Conservation (phyloP, 92 coral and sea anemone species). For the Bergia sp. region DNA sequence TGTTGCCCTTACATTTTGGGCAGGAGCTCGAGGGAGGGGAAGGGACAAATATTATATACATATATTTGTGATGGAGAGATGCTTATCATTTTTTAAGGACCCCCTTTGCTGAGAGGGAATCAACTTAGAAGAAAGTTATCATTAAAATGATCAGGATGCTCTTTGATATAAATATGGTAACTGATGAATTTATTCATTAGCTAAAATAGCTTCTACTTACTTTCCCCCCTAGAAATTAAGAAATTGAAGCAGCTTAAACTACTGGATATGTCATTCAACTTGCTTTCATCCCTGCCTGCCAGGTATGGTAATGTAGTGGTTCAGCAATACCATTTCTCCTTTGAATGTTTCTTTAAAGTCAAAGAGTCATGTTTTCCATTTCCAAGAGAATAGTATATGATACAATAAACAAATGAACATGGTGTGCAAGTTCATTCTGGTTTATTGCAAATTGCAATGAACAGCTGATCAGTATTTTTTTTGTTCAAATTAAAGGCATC, state of each 20-base stretch:
- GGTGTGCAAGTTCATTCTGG: no score
- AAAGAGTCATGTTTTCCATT: background rate
- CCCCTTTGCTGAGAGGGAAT: background rate
- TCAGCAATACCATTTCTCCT: background rate
- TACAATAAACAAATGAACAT: no score
- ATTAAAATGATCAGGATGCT: background rate
- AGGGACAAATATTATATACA: no score
- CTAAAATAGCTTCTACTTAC: background rate
- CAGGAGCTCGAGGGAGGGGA: no score
- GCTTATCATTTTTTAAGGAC: no score
- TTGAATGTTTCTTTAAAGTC: background rate
- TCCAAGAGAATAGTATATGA: no score
- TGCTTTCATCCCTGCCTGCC: constrained; percentile 73
- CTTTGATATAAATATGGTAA: background rate
- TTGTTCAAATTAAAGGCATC: no score
- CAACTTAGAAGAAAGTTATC: background rate
- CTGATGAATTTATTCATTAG: background rate
- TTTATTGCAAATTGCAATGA: no score
- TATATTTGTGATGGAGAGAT: no score
- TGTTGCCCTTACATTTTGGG: no score
- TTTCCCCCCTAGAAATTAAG: constrained; percentile 62
- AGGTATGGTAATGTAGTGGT: constrained; percentile 51
- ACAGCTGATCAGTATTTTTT: no score
- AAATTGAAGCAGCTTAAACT: constrained; percentile 63
- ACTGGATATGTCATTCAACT: constrained; percentile 84